Evolutionary conservation across 1,140 invertebrate genomes (phyloP).

Genomic region (Heterodera carotae): DNA sequence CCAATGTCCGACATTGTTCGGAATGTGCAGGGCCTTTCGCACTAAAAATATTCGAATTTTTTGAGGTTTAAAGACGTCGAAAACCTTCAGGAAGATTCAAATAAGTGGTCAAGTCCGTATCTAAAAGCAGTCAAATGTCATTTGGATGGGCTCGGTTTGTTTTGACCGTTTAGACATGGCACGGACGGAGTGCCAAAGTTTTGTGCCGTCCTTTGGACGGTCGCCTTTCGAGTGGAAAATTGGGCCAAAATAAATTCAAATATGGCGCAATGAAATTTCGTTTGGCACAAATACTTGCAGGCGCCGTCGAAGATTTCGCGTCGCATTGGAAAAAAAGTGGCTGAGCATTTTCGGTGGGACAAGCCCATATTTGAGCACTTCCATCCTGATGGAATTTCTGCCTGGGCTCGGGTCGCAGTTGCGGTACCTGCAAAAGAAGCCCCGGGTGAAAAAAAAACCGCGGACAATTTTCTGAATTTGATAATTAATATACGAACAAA

Average conservation of each 20-base stretch:
- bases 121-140: constrained; percentile 17
- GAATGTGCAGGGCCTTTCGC: constrained; percentile 62
- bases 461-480: neutral
- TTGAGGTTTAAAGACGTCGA: neutral
- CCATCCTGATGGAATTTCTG: constrained; percentile 52
- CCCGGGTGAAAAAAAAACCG: neutral
- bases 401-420: constrained; percentile 64
- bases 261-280: neutral
- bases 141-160: neutral
- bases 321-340: constrained; percentile 29
- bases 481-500: constrained; percentile 29
- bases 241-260: no score
- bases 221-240: constrained; percentile 12
- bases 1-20: constrained; percentile 58
- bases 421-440: constrained; percentile 42
- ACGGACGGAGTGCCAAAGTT: constrained; percentile 37
- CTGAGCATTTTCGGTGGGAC: constrained; percentile 36
- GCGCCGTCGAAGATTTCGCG: constrained; percentile 16
- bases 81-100: constrained; percentile 57
- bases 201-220: constrained; percentile 16
- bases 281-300: constrained; percentile 1
- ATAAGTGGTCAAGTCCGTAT: constrained; percentile 60
- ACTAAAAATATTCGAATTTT: constrained; percentile 31
- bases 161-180: constrained; percentile 57
- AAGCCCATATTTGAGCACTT: constrained; percentile 47